Conservation (phyloP, 2,113 vertebrate genomes). For the Apeltes quadracus region DNA sequence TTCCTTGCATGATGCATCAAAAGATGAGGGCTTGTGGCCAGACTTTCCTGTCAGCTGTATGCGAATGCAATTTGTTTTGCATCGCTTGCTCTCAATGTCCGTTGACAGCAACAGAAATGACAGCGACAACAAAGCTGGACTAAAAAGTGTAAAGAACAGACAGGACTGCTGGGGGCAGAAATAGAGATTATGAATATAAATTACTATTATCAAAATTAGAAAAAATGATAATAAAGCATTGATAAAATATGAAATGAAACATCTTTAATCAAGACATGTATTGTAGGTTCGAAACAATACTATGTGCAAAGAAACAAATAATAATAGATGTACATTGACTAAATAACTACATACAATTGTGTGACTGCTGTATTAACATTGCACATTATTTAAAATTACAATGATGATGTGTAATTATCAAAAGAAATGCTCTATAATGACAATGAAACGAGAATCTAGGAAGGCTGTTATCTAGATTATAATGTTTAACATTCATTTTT, state of each 20-base stretch:
- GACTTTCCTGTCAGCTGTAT: background rate
- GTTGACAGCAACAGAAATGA: background rate
- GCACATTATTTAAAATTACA: background rate
- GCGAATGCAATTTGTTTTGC: background rate
- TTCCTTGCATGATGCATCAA: background rate
- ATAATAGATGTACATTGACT: too few relatives aligned
- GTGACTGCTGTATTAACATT: background rate
- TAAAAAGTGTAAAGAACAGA: too few relatives aligned
- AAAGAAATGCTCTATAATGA: background rate
- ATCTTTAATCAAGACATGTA: too few relatives aligned
- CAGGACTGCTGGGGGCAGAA: too few relatives aligned
- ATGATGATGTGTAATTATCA: background rate
- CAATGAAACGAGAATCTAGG: background rate
- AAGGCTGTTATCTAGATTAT: background rate
- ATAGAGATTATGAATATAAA: too few relatives aligned
- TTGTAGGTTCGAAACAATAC: too few relatives aligned
- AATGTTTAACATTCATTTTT: background rate
- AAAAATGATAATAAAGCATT: too few relatives aligned
- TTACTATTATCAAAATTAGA: too few relatives aligned
- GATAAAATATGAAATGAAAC: too few relatives aligned
- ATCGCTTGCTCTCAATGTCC: background rate
- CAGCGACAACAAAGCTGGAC: too few relatives aligned
- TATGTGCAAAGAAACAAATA: too few relatives aligned
- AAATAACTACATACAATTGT: too few relatives aligned
- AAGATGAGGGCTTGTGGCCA: background rate